These are phyloP conservation scores for Syrphus vitripennis DNA, from an alignment of 2,888 invertebrate genomes.

Conservation along the genomic window DNA sequence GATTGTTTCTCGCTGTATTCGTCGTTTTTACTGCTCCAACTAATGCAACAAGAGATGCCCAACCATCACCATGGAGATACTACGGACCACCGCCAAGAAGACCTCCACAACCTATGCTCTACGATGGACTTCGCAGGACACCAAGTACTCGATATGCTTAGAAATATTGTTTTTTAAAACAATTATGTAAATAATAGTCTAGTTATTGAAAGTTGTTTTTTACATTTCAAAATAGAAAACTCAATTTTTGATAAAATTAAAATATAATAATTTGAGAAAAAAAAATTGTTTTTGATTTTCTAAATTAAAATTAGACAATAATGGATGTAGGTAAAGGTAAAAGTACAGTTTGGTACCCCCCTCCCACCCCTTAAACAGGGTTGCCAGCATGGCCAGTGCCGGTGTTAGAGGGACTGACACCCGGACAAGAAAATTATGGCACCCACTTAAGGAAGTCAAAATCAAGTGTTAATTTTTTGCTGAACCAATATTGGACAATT, in stretches of 20 bases:
- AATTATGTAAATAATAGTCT: too few relatives aligned
- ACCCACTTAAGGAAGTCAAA: too few relatives aligned
- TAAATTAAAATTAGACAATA: too few relatives aligned
- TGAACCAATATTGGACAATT: too few relatives aligned
- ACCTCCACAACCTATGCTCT: conserved; percentile 38
- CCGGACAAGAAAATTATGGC: too few relatives aligned
- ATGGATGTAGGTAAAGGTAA: too few relatives aligned
- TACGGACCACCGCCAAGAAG: conserved; percentile 39
- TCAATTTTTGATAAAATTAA: not conserved
- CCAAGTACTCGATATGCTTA: conserved; percentile 54
- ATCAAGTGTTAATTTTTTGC: too few relatives aligned
- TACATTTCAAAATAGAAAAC: not conserved
- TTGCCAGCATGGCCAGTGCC: too few relatives aligned
- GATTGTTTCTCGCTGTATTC: conserved; percentile 16
- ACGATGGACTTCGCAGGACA: conserved; percentile 36
- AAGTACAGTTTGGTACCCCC: too few relatives aligned
- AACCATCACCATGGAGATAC: conserved; percentile 1
- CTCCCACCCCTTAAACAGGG: too few relatives aligned
- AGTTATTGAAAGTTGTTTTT: not conserved
- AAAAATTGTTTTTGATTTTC: not conserved
- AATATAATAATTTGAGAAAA: not conserved
- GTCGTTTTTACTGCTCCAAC: not conserved
- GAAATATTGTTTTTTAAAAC: not conserved
- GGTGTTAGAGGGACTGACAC: too few relatives aligned
- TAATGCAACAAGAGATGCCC: conserved; percentile 14